Base-by-base conservation (phyloP, 1,140 invertebrate genomes). In the Armadillidium nasatum region DNA sequence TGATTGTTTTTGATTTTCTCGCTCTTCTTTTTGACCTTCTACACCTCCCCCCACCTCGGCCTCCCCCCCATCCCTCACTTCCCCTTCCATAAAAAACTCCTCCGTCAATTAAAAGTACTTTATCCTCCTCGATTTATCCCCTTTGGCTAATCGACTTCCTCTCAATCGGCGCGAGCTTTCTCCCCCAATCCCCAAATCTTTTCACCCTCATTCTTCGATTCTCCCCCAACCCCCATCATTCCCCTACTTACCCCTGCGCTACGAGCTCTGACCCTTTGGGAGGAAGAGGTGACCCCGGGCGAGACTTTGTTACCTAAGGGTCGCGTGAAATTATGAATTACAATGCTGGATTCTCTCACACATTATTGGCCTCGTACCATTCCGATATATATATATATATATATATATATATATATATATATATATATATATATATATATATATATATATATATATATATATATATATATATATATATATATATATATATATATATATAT, bases 371-470 rank as follows among this genome's bases (percentile, higher is more conserved):
- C 50, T 19, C 50, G 50, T 15, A 60, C 50, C 50, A 60, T 15
- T 60, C 50, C 50, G 50, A 60, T 60, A 19, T 4, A 60, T 60
- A 50, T 60, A 19, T 60, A 60, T 60, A 19, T 60, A 60, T 60
- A 19, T 60, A 60, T 60, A 60, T 60, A 19, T 60, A 60, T 60
- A 60, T 60, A 19, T 75, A 45, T 70, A 46, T 75, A 44, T 44
- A 66, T 75, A 50, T 70, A 46, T 70, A 45, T 70, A 71, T 70
- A 71, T 70, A 71, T 75, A 71, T 70, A 44, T 46, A 23, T 46
- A 71, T 44, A 44, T 44, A 71, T 33, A 44, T 71, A 71, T 44
- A 71, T 71, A 44, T 71, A 71, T 71, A 44, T 71, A 15, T 43
- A 71, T 43, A 71, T 43, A 71, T 43, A 44, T 43, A 71, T 71